Evolutionary conservation across 2,113 vertebrate species (phyloP).

Genomic region (Catharus minimus): DNA sequence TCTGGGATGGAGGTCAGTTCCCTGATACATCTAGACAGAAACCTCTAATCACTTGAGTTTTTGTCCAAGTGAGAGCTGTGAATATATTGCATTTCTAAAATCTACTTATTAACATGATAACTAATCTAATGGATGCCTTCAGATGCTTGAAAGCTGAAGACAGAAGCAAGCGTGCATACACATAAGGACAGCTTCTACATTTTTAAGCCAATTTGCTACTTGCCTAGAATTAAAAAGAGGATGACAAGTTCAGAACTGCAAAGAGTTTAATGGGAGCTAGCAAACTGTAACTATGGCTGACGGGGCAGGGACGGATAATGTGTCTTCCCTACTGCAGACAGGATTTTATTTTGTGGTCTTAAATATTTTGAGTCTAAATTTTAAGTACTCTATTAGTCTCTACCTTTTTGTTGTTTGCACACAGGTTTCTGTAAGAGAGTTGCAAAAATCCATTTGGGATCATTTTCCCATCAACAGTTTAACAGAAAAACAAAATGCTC

Average conservation of each 20-base stretch:
- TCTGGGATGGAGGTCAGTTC: conserved; percentile 34
- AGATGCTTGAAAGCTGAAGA: conserved; percentile 26
- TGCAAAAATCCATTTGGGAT: neutral
- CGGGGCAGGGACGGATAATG: neutral
- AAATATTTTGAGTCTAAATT: neutral
- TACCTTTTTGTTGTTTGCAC: neutral
- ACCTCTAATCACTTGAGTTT: neutral
- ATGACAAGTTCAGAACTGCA: neutral
- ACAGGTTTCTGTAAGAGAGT: neutral
- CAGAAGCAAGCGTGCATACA: neutral
- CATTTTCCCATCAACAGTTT: neutral
- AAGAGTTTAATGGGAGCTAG: neutral
- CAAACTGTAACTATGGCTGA: neutral
- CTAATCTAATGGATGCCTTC: conserved; percentile 53
- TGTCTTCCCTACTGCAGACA: neutral
- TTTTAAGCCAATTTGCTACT: conserved; percentile 49
- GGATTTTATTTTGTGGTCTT: neutral
- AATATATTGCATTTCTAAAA: conserved; percentile 5
- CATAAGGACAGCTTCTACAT: conserved; percentile 11
- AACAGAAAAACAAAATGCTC: neutral
- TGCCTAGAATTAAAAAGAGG: conserved; percentile 40
- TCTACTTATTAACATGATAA: conserved; percentile 13
- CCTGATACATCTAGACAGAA: neutral
- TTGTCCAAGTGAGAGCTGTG: neutral
- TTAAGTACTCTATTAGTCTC: neutral